Evolutionary conservation across 2,797 vertebrate species (phyloP), one percentile per base, ranked within the genome.

Genomic region (Acipenser transmontanus): DNA sequence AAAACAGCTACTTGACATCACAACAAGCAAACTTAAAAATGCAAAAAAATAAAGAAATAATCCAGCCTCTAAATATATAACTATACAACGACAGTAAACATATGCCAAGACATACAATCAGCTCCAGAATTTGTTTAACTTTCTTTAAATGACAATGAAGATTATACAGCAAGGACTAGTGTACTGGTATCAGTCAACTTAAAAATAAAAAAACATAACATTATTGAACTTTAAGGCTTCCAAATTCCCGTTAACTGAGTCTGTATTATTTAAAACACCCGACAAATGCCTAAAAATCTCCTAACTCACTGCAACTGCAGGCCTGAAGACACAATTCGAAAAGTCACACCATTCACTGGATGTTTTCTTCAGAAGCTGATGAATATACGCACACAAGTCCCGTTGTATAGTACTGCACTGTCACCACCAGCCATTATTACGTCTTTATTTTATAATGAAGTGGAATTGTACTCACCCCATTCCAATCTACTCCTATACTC

Each of bases 401-500:
- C 59, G 61, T 49, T 47, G n/a, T 17, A 11, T 6, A 61, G 47
- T 57, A 52, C 57, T 59, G 17, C 76, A 68, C 70, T 74, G 71
- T 76, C 74, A 34, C 34, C 73, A 67, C 65, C 68, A 67, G 50
- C 70, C 71, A 68, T 64, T 60, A 71, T 62, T 49, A 11, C 9
- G 2, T 34, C 34, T 34, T 34, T 34, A 75, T 65, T 71, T 34
- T 13, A 64, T 17, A 60, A 71, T 71, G 10, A 69, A 69, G 91
- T 93, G 92, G 91, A 93, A 90, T 79, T 92, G 93, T 91, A 98
- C 97, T 99, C 91, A 98, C 97, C 94, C 97, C 95, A 0, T 92
- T 95, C 96, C 97, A 98, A 85, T 97, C 95, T 81, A 98, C 90
- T 80, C 91, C 93, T 93, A 99, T 97, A 91, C 95, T 98, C 85